These are phyloP conservation scores for Proisotoma minuta DNA, from an alignment of 2,888 invertebrate genomes.

Conservation along the genomic window DNA sequence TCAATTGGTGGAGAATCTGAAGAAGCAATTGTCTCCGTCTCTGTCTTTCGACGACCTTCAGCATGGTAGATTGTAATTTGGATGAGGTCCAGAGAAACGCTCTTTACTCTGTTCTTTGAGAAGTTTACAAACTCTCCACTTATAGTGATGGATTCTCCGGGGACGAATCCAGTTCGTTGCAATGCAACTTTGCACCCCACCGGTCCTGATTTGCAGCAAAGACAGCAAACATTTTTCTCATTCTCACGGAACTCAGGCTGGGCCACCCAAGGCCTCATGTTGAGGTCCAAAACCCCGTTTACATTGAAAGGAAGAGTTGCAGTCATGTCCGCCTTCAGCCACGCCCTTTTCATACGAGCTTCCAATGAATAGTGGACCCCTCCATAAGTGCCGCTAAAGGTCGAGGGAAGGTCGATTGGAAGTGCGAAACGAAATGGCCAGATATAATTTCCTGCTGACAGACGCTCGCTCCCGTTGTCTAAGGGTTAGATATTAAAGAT, in stretches of 20 bases:
- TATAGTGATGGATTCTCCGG: slow-evolving; percentile 22
- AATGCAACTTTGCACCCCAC: slow-evolving; percentile 14
- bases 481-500: no score
- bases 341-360: slow-evolving; percentile 64
- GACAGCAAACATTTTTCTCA: slow-evolving; percentile 11
- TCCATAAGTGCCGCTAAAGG: slow-evolving; percentile 70
- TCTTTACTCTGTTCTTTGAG: slow-evolving; percentile 19
- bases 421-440: slow-evolving; percentile 74
- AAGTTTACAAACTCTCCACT: slow-evolving; percentile 14
- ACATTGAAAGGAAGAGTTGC: slow-evolving; percentile 24
- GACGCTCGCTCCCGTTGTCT: no score
- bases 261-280: slow-evolving; percentile 11
- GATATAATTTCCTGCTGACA: slow-evolving; percentile 59
- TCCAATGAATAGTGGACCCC: slow-evolving; percentile 74
- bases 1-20: slow-evolving; percentile 15
- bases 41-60: slow-evolving; percentile 6
- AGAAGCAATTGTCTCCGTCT: slow-evolving; percentile 1
- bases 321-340: slow-evolving; percentile 1
- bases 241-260: not conserved
- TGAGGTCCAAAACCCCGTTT: slow-evolving; percentile 29
- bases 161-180: slow-evolving; percentile 15
- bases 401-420: slow-evolving; percentile 69
- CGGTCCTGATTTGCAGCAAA: slow-evolving; percentile 26
- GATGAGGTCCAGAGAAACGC: slow-evolving; percentile 4
- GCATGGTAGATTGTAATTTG: slow-evolving; percentile 22